phyloP scores from a whole-genome alignment of 2,797 vertebrate genomes.

The Phrynocephalus forsythii region DNA sequence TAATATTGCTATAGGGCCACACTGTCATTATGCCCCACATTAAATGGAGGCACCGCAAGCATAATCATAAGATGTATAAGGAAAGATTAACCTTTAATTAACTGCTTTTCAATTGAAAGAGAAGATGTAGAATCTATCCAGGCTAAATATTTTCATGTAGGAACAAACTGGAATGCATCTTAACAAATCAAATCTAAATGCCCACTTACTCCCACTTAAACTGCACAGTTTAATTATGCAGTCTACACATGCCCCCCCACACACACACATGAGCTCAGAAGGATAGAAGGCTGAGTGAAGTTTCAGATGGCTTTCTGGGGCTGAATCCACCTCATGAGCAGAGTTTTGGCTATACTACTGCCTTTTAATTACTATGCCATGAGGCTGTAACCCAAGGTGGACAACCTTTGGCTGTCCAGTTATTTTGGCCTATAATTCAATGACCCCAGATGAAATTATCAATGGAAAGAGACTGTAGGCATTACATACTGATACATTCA shows the following conservation, averaged over 20 bases:
- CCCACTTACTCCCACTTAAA: too few species aligned
- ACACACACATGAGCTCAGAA: too few species aligned
- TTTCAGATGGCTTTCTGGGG: too few species aligned
- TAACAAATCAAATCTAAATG: neutral
- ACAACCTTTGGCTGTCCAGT: neutral
- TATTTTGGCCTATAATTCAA: neutral
- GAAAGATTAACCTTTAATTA: neutral
- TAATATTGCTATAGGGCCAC: neutral
- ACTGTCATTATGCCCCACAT: neutral
- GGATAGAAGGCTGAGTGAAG: too few species aligned
- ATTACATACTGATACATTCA: neutral
- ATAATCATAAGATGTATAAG: neutral
- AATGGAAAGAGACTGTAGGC: neutral
- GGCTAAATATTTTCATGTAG: neutral
- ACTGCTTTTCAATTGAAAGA: neutral
- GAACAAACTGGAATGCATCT: neutral
- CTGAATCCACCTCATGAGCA: too few species aligned
- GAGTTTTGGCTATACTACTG: too few species aligned
- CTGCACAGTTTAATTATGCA: too few species aligned
- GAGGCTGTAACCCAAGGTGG: neutral
- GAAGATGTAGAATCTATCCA: neutral
- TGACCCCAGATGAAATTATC: neutral
- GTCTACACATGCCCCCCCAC: too few species aligned
- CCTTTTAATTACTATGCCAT: too few species aligned
- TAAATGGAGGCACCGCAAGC: neutral